Base-by-base conservation (phyloP, 2,888 invertebrate genomes). In the Erebia ligea region DNA sequence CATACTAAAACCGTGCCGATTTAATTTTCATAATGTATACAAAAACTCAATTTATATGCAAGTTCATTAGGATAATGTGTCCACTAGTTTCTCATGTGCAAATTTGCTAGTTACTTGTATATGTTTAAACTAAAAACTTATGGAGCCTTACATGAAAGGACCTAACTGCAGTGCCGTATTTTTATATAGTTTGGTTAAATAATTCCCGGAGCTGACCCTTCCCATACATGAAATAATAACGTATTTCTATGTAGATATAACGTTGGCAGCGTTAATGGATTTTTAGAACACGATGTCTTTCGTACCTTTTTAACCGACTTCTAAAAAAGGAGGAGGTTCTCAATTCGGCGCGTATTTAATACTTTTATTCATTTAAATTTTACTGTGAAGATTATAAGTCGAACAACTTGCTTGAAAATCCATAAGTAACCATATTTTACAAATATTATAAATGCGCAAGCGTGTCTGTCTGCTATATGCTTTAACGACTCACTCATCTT, bases 51-150 rank as follows among this genome's bases (percentile, higher is more conserved):
- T 83, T 83, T 80, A 78, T 78, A 82, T 81, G 76, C 79, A 76
- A 81, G 80, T 84, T 85, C 83, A 85, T 85, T 86, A 85, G 82
- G 84, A 73, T 67, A 73, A 58, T 64, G 63, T 75, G 69, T 70
- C 74, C 72, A 72, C 67, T 71, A 64, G 70, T 68, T 68, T 65
- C 67, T 68, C 76, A 63, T 75, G 74, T 74, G 68, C 74, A 64
- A 75, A 75, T 75, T 74, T 73, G 67, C 68, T 73, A 59, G 66
- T 72, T 70, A 74, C 73, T 73, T 73, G 70, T 70, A 70, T 70
- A 70, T 71, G 69, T 74, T 76, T 73, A 67, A 68, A 72, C 71
- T 70, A 71, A 64, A 76, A 75, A 71, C 73, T 72, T 74, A 72
- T 19, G 63, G 70, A 70, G 54, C 67, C 19, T 68, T 25, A 64